phyloP scores from a whole-genome alignment of 1,140 invertebrate genomes.

The Wiebesia pumilae region DNA sequence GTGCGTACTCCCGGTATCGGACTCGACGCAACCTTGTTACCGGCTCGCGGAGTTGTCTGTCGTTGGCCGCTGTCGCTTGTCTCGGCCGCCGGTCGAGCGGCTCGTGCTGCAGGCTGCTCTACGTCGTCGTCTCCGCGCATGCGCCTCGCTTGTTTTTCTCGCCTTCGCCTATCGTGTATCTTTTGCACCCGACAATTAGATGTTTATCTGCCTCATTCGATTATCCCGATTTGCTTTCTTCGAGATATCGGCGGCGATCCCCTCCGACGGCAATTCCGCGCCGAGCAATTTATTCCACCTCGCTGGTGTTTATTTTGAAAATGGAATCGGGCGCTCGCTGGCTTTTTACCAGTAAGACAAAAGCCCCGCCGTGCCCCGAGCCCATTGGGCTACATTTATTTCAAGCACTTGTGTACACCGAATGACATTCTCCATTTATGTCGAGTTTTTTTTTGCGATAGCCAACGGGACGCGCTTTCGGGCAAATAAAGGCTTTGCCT shows the following conservation, averaged over 20 bases:
- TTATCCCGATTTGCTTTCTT: not conserved
- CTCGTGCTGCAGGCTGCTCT: too few relatives aligned
- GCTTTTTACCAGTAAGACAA: too few relatives aligned
- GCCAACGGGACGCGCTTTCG: not conserved
- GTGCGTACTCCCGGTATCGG: not conserved
- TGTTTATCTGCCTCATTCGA: not conserved
- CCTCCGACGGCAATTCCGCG: too few relatives aligned
- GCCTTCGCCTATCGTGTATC: not conserved
- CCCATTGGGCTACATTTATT: not conserved
- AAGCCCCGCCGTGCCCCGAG: too few relatives aligned
- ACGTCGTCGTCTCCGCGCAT: not conserved
- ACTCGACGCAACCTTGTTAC: conserved; percentile 10
- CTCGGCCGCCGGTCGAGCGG: too few relatives aligned
- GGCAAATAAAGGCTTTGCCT: not conserved
- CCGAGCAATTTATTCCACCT: too few relatives aligned
- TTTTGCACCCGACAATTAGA: not conserved
- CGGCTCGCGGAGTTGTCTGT: not conserved
- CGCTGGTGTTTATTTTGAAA: too few relatives aligned
- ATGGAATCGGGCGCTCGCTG: too few relatives aligned
- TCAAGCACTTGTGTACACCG: not conserved
- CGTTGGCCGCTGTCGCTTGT: not conserved
- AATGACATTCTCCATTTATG: not conserved
- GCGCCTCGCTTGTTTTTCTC: not conserved
- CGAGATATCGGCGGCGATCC: not conserved
- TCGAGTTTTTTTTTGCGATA: not conserved